Evolutionary conservation across 2,888 invertebrate genomes (phyloP), one percentile per base, ranked within the genome.

Genomic region (Andrena bucephala): DNA sequence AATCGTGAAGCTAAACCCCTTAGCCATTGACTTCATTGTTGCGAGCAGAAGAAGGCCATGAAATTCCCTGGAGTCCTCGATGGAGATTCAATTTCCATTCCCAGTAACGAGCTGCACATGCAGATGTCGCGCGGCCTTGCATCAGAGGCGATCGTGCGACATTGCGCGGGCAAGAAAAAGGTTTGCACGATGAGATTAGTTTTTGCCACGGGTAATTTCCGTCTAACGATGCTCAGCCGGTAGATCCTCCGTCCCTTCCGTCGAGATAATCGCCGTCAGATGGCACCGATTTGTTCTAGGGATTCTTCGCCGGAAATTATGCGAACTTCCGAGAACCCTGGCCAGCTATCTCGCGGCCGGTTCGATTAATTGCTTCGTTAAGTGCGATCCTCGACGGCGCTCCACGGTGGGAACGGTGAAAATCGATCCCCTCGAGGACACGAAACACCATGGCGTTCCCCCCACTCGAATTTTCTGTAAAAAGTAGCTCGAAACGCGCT

Each of bases 201-300:
- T 67, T 24, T 50, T n/a, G 48, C 57, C 65, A 48, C 29, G 48
- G 48, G 10, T 70, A 29, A 60, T 70, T 60, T 60, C 70, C 59
- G 42, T 42, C 57, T 33, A 57, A 59, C 69, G 29, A 65, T 36
- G 36, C 65, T 42, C 16, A 42, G 42, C 16, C 42, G 42, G 42
- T 42, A 54, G 68, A 69, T 69, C 13, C 10, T 10, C 48, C 42
- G 33, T 16, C 24, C 52, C 16, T 13, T 27, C 31, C 8, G 27
- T 24, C 27, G 33, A 13, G 60, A 81, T 73, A 67, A 73, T 73
- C 63, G 79, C 13, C 50, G 74, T 66, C 69, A 60, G 67, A 82
- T 84, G 87, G 82, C 87, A 85, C 68, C 71, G 75, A 84, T 78
- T 72, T 75, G 77, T 76, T 69, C 42, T 5, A 65, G 67, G 60